Evolutionary conservation across 2,888 invertebrate species (phyloP).

Genomic region (Polyommatus iphigenia): DNA sequence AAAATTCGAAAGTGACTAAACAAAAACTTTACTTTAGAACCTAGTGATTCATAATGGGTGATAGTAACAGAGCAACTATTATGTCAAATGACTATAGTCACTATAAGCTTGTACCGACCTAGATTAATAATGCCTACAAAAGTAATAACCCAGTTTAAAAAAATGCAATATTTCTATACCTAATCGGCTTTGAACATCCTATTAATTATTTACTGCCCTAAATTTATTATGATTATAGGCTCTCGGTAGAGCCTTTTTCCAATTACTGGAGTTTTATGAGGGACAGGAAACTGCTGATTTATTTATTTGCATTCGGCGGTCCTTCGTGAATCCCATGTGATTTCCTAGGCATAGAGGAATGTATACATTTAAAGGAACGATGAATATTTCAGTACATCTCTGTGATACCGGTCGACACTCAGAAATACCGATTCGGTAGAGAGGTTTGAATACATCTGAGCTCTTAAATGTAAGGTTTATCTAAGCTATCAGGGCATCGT

Average conservation of each 20-base stretch:
- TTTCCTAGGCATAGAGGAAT: background rate
- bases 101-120: too few species aligned
- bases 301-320: background rate
- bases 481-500: background rate
- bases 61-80: too few species aligned
- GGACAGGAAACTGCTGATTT: background rate
- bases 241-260: background rate
- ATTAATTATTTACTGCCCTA: background rate
- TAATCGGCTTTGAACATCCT: background rate
- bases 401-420: background rate
- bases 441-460: background rate
- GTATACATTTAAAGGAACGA: constrained; percentile 6
- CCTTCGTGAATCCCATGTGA: constrained; percentile 2
- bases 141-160: too few species aligned
- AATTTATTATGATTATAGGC: background rate
- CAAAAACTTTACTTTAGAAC: background rate
- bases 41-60: background rate
- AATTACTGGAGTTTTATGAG: background rate
- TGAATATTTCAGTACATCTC: constrained; percentile 25
- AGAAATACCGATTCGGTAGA: background rate
- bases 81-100: too few species aligned
- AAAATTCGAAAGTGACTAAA: background rate
- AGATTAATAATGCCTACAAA: too few species aligned
- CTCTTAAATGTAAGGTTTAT: background rate
- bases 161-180: background rate